Percentiles rank a stretch among this genome's conserved stretches.
phyloP scores from a whole-genome alignment of 2,888 invertebrate species.

The Oscheius myriophilus region DNA sequence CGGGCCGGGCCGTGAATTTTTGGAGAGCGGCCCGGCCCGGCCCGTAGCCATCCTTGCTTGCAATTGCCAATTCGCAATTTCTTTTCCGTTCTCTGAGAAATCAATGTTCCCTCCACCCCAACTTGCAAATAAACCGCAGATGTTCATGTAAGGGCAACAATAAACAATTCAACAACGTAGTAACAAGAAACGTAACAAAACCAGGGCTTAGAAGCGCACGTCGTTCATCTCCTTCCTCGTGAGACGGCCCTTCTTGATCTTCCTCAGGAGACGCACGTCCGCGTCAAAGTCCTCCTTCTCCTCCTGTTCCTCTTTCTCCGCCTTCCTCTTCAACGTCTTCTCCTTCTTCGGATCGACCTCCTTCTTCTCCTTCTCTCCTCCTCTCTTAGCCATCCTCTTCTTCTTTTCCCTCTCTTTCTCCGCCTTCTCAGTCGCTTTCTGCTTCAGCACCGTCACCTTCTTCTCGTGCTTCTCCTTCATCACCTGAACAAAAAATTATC shows the following conservation, averaged over 20 bases:
- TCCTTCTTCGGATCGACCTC: constrained; percentile 27
- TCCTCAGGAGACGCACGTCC: constrained; percentile 72
- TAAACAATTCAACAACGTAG: constrained; percentile 17
- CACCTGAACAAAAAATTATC: constrained; percentile 13
- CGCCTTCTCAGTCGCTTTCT: constrained; percentile 43
- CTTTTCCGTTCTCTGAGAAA: no score
- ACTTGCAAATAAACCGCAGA: no score
- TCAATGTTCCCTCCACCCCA: no score
- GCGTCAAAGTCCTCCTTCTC: constrained; percentile 72
- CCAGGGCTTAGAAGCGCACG: constrained; percentile 26
- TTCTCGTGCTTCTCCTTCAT: constrained; percentile 54
- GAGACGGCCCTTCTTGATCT: constrained; percentile 73
- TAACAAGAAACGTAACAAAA: constrained; percentile 1
- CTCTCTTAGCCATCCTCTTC: constrained; percentile 38
- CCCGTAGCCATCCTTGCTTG: no score
- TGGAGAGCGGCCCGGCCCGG: no score
- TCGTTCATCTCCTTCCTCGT: constrained; percentile 68
- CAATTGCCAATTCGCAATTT: no score
- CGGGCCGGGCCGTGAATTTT: no score
- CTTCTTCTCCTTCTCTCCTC: constrained; percentile 32
- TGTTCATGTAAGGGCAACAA: constrained; percentile 5
- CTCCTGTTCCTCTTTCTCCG: constrained; percentile 35
- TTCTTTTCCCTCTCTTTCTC: constrained; percentile 43
- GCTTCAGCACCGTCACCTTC: constrained; percentile 47
- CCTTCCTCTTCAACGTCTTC: constrained; percentile 40